phyloP scores from a whole-genome alignment of 1,140 invertebrate genomes.

The Diorhabda sublineata region DNA sequence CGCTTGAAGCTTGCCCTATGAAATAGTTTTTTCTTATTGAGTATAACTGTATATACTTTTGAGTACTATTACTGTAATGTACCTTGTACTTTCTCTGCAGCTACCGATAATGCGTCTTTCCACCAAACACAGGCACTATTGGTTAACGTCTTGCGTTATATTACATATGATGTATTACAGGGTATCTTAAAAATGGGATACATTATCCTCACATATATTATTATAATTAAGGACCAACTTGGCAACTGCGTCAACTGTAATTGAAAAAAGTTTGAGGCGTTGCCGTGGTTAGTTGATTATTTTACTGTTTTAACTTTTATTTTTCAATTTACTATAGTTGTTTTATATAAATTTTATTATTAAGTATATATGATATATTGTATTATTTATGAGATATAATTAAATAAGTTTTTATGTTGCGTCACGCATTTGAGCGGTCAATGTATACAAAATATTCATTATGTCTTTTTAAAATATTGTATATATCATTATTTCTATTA shows the following conservation, averaged over 20 bases:
- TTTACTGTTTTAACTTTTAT: slow-evolving; percentile 37
- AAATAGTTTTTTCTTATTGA: too few relatives aligned
- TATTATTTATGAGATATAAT: slow-evolving; percentile 23
- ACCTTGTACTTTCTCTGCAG: slow-evolving; percentile 27
- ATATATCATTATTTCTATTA: slow-evolving; percentile 33
- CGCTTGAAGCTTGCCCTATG: too few relatives aligned
- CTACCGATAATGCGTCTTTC: slow-evolving; percentile 36
- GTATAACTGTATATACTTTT: too few relatives aligned
- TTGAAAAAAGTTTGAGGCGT: slow-evolving; percentile 34
- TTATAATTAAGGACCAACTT: slow-evolving; percentile 47
- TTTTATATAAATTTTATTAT: slow-evolving; percentile 22
- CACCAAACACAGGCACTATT: slow-evolving; percentile 49
- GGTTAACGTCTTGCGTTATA: slow-evolving; percentile 45
- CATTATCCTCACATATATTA: slow-evolving; percentile 48
- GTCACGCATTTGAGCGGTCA: slow-evolving; percentile 22
- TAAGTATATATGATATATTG: slow-evolving; percentile 21
- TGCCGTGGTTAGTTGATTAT: slow-evolving; percentile 41
- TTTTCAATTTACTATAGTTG: slow-evolving; percentile 24
- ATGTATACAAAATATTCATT: slow-evolving; percentile 40
- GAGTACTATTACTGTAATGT: too few relatives aligned
- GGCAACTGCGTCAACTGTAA: slow-evolving; percentile 36
- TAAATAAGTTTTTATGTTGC: slow-evolving; percentile 30
- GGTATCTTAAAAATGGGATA: slow-evolving; percentile 49
- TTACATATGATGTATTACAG: slow-evolving; percentile 50
- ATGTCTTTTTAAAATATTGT: slow-evolving; percentile 41